Evolutionary conservation across 1,140 invertebrate genomes (phyloP), one percentile per base, ranked within the genome.

Genomic region (Zaprionus nigranus): DNA sequence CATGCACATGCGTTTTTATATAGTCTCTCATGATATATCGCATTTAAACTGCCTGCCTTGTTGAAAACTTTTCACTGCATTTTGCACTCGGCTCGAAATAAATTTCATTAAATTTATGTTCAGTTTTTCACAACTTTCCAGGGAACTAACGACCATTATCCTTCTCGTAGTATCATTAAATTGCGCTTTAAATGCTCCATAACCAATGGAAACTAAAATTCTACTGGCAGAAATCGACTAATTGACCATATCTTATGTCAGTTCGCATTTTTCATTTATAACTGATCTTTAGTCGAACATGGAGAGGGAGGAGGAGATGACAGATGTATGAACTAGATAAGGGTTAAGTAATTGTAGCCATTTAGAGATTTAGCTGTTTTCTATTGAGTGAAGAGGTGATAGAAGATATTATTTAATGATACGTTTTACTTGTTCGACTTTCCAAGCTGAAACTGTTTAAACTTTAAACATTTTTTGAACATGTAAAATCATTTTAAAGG

Each of bases 31-130:
- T 82, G 76, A 79, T 79, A 77, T 87, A 85, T 81, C 77, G 75
- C 70, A 82, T 79, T 85, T 87, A 86, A 85, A 81, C 70, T 80
- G 81, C 65, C 65, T 56, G 81, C 63, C 67, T 71, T 43, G 78
- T 70, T 76, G 57, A 72, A 86, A 82, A 82, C 22, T 71, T 86
- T 72, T 54, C 38, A 34, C 34, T 43, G 53, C 38, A 34, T 59
- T 68, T 53, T 26, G 30, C 20, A 69, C 57, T 68, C 58, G 24
- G 20, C 62, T 64, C 22, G 54, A 76, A 63, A 75, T 64, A 69
- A 72, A 66, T 68, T 75, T 30, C 38, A 79, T 79, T 75, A 75
- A 85, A 85, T 82, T 81, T 86, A 82, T 72, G 53, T 68, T 24
- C 66, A 53, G 20, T 57, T 49, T 49, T 34, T 67, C 56, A 43